These are phyloP conservation scores for Ranitomeya variabilis DNA, from an alignment of 2,113 vertebrate genomes.

Conservation along the genomic window DNA sequence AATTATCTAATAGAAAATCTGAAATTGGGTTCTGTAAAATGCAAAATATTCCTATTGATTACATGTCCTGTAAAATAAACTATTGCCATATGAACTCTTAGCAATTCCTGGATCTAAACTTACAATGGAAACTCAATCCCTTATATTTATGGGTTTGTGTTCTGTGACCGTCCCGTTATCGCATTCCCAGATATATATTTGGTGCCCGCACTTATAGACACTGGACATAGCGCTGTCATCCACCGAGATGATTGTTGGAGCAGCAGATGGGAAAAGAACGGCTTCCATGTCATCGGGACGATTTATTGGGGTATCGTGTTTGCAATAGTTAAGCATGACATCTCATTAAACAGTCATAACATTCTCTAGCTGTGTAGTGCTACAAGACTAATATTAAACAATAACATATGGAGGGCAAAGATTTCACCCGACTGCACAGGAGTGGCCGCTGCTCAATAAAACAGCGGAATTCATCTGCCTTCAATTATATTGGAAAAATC, in stretches of 20 bases:
- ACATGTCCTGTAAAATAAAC: background rate
- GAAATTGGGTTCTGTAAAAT: too few species aligned
- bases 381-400: conserved; percentile 67
- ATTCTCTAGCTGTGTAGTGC: conserved; percentile 61
- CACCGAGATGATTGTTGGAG: conserved; percentile 63
- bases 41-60: too few species aligned
- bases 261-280: conserved; percentile 70
- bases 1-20: too few species aligned
- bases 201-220: conserved; percentile 22
- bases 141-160: background rate
- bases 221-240: conserved; percentile 63
- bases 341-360: conserved; percentile 71
- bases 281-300: conserved; percentile 64
- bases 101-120: background rate
- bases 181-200: background rate
- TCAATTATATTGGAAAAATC: background rate
- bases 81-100: background rate
- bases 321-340: conserved; percentile 70
- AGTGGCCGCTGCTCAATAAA: conserved; percentile 20
- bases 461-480: conserved; percentile 44
- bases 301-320: conserved; percentile 68
- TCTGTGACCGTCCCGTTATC: background rate
- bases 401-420: conserved; percentile 63
- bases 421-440: background rate
- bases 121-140: background rate